A percentile compares a stretch with the other conserved stretches of the same genome.
Evolutionary conservation across 2,888 invertebrate species (phyloP).

Genomic region (Hedychridium roseum): DNA sequence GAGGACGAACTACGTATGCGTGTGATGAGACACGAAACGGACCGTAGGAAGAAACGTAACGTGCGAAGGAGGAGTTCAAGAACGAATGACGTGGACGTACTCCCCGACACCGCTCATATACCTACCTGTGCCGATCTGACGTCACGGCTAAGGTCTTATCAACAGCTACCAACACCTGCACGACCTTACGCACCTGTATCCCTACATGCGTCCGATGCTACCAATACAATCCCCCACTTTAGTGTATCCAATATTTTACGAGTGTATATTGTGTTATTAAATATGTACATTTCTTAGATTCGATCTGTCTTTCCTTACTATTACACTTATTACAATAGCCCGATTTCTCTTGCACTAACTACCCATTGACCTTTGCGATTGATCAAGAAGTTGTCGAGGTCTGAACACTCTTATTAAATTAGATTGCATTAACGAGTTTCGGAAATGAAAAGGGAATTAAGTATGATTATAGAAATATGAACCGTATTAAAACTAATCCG

Average conservation of each 20-base stretch:
- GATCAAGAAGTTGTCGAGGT: too few relatives aligned
- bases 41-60: constrained; percentile 5
- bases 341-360: too few relatives aligned
- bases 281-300: too few relatives aligned
- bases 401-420: too few relatives aligned
- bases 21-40: constrained; percentile 1
- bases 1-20: too few relatives aligned
- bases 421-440: too few relatives aligned
- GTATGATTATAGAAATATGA: too few relatives aligned
- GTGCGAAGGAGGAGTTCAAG: constrained; percentile 50
- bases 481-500: too few relatives aligned
- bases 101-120: constrained; percentile 59
- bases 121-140: constrained; percentile 56
- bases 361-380: too few relatives aligned
- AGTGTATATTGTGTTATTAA: not conserved
- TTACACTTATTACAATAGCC: too few relatives aligned
- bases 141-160: constrained; percentile 59
- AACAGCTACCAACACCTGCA: constrained; percentile 53
- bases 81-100: constrained; percentile 61
- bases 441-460: too few relatives aligned
- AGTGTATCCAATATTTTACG: not conserved
- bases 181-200: constrained; percentile 35
- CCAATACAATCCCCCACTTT: not conserved
- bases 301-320: too few relatives aligned
- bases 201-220: not conserved